Evolutionary conservation across 2,888 invertebrate species (phyloP), one percentile per base, ranked within the genome.

Genomic region (Cataglyphis cursor): DNA sequence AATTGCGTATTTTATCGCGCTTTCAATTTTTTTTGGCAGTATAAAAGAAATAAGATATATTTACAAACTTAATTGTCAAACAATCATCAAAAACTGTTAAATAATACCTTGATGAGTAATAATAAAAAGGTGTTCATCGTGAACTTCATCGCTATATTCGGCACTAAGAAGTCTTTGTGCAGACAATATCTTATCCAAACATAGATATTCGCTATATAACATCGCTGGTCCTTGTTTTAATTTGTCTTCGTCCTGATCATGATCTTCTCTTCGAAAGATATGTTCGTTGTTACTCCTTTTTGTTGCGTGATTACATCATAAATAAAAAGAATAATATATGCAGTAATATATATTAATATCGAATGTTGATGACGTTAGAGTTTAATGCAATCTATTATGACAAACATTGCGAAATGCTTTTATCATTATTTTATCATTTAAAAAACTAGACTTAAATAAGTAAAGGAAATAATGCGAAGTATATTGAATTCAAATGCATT

Each of bases 111-210:
- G 99, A 96, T 99, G 99, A 15, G 99, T 99, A 75, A 99, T 96
- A 85, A 99, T 99, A 94, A 99, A 99, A 9, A 99, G 96, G 95
- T 99, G 99, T 93, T 99, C 99, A 94, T 99, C 99, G 90, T 99
- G 99, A 0, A 99, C 99, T 81, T 96, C 96, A 35, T 97, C 96
- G 78, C 97, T 96, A 80, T 94, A 93, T 93, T 97, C 96, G 6
- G 96, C 96, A 88, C 98, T 98, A 68, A 98, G 96, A 96, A 98
- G 96, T 83, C 97, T 96, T 95, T 99, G 99, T 0, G 98, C 97
- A 44, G 95, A 96, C 51, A 99, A 96, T 28, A 99, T 95, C 93
- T 98, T 98, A 94, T 99, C 98, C 93, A 99, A 95, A 96, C 98
- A 97, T 82, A 99, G 95, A 93, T 99, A 99, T 92, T 99, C 98